Conservation (phyloP, 2,888 invertebrate genomes). For the Mythimna ferrago region DNA sequence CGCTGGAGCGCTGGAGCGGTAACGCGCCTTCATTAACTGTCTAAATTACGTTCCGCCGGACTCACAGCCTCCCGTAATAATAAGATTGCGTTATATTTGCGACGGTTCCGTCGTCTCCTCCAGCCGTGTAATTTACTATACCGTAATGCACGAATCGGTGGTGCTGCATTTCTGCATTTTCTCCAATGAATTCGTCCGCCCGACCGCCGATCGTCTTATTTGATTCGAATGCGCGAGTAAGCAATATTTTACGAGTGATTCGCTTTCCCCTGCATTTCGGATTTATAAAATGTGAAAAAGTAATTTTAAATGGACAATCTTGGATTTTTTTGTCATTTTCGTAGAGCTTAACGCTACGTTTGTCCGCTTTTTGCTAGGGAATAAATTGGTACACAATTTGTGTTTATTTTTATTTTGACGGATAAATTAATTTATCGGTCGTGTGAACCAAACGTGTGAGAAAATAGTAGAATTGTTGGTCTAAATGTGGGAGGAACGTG, state of each 20-base stretch:
- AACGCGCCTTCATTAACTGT: slow-evolving; percentile 65
- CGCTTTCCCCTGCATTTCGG: slow-evolving; percentile 28
- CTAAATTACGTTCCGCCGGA: slow-evolving; percentile 59
- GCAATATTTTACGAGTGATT: slow-evolving; percentile 52
- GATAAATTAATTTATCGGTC: slow-evolving; percentile 49
- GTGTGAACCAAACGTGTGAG: slow-evolving; percentile 26
- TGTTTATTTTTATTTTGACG: slow-evolving; percentile 35
- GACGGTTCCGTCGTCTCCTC: slow-evolving; percentile 30
- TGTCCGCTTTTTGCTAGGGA: neutral
- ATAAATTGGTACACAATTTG: neutral
- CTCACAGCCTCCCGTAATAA: slow-evolving; percentile 51
- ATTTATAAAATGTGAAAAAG: slow-evolving; percentile 26
- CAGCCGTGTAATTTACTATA: slow-evolving; percentile 35
- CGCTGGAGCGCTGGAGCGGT: slow-evolving; percentile 36
- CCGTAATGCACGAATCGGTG: slow-evolving; percentile 44
- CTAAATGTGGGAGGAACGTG: slow-evolving; percentile 54
- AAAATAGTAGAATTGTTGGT: slow-evolving; percentile 34
- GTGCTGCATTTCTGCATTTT: slow-evolving; percentile 45
- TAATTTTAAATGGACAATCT: slow-evolving; percentile 20
- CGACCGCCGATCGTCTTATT: slow-evolving; percentile 43
- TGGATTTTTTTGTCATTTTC: slow-evolving; percentile 8
- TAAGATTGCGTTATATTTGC: slow-evolving; percentile 48
- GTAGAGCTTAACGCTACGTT: neutral
- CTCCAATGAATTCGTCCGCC: slow-evolving; percentile 34
- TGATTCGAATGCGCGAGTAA: slow-evolving; percentile 51